Evolutionary conservation across 2,113 vertebrate genomes (phyloP).

Genomic region (Promerops cafer): DNA sequence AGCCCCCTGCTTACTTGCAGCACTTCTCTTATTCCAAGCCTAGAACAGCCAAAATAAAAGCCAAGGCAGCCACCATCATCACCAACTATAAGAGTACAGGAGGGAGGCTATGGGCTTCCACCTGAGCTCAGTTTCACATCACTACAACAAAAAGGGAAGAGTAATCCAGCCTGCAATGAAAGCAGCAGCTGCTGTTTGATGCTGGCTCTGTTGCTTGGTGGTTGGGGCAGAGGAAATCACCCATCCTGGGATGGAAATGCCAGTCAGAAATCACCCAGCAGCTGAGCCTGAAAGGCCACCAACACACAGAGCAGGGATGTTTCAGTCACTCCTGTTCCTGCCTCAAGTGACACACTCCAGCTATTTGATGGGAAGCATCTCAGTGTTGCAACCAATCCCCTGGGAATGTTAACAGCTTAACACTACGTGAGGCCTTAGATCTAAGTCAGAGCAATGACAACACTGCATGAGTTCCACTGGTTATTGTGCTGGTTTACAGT

Average conservation of each 20-base stretch:
- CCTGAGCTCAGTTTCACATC: background rate
- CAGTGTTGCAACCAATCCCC: background rate
- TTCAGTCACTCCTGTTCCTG: background rate
- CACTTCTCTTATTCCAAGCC: background rate
- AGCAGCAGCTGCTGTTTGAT: background rate
- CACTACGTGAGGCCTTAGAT: background rate
- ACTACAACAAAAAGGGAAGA: background rate
- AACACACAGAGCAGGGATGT: background rate
- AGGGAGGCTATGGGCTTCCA: background rate
- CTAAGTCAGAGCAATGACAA: background rate
- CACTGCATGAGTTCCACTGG: background rate
- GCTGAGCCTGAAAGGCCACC: background rate
- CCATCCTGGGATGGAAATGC: background rate
- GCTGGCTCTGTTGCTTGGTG: background rate
- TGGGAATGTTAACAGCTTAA: background rate
- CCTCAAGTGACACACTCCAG: background rate
- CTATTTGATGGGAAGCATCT: background rate
- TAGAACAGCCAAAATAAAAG: background rate
- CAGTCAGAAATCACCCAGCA: background rate
- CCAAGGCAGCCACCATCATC: background rate
- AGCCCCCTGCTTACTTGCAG: background rate
- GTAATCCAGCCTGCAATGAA: background rate
- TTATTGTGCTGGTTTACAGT: background rate
- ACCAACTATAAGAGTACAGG: background rate
- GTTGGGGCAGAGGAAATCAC: background rate